These are phyloP conservation scores for Neoitamus cyanurus DNA, from an alignment of 2,888 invertebrate genomes.

Conservation along the genomic window DNA sequence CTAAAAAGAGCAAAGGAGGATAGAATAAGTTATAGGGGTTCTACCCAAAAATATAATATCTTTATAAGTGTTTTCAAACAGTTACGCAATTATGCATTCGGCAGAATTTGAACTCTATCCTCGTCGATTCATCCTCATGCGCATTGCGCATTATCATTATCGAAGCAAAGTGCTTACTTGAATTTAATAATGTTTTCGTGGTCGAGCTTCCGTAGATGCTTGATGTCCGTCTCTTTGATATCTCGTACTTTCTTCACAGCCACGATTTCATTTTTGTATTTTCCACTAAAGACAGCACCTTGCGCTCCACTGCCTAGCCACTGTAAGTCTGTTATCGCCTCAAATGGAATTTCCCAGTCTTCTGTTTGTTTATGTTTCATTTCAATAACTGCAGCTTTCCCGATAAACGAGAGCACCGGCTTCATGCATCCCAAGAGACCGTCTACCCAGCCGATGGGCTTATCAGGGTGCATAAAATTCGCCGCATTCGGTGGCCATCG, in stretches of 20 bases:
- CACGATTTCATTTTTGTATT: constrained; percentile 83
- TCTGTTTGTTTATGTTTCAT: constrained; percentile 73
- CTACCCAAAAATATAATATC: too few relatives aligned
- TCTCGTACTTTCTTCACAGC: constrained; percentile 97
- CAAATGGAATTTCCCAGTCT: constrained; percentile 96
- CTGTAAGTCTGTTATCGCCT: constrained; percentile 85
- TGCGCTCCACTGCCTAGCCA: constrained; percentile 97
- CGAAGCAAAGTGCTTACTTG: constrained; percentile 61
- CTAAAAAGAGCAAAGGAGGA: too few relatives aligned
- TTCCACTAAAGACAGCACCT: constrained; percentile 93
- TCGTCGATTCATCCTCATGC: too few relatives aligned
- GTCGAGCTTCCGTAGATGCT: constrained; percentile 89
- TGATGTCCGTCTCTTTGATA: constrained; percentile 91
- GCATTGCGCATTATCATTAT: neutral
- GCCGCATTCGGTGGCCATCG: constrained; percentile 68
- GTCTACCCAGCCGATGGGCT: constrained; percentile 78
- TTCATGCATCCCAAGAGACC: constrained; percentile 89
- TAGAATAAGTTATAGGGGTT: too few relatives aligned
- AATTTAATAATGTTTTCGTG: constrained; percentile 93
- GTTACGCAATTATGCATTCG: neutral
- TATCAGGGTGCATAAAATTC: constrained; percentile 65
- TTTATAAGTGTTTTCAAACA: too few relatives aligned
- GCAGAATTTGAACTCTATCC: neutral
- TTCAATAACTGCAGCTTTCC: constrained; percentile 79
- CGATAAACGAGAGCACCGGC: constrained; percentile 88